Base-by-base conservation (phyloP, 2,888 invertebrate species). In the Caenorhabditis sinica region DNA sequence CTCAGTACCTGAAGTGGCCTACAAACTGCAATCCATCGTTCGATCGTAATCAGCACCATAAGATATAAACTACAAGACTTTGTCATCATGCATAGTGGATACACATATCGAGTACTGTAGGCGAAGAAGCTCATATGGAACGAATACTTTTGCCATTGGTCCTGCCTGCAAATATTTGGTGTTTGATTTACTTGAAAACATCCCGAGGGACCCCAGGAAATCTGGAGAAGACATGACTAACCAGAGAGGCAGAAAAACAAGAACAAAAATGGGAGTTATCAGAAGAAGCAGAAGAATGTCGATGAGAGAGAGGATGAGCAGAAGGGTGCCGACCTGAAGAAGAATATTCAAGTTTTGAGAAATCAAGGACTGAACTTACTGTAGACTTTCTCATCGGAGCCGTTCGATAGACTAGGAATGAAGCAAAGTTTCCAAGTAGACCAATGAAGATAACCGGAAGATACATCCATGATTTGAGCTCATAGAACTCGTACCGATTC, bases 21-120 rank as follows among this genome's bases (percentile, higher is more conserved):
- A 36, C 85, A 85, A n/a, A 85, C 85, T 8, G 85, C 85, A 28
- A 85, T 82, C 82, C 85, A 85, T 53, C 85, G 25, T 49, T 85
- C 85, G 15, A 82, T 82, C 0, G 82, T 85, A 40, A 85, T 85
- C 30, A 82, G 17, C 15, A 85, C 82, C 82, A 85, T 82, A n/a
- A 85, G 53, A 40, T 82, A 85, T 25, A 85, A 40, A 53, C 85
- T 85, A 45, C 77, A 82, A 1, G 82, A 71, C 43, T 85, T 82
- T 17, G 82, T 68, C 77, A 85, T 85, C 82, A 82, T 85, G 63
- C 82, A 82, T 28, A 85, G 28, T 15, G 85, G 85, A 60, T 85
- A 85, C 15, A 79, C 73, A 51, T 74, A 79, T 25, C 68, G 51
- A 4, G 80, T 72, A 56, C 61, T 74, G 68, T 79, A 69, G 33